These are phyloP conservation scores for Trogon melanurus DNA, from an alignment of 2,113 vertebrate species.

Conservation along the genomic window DNA sequence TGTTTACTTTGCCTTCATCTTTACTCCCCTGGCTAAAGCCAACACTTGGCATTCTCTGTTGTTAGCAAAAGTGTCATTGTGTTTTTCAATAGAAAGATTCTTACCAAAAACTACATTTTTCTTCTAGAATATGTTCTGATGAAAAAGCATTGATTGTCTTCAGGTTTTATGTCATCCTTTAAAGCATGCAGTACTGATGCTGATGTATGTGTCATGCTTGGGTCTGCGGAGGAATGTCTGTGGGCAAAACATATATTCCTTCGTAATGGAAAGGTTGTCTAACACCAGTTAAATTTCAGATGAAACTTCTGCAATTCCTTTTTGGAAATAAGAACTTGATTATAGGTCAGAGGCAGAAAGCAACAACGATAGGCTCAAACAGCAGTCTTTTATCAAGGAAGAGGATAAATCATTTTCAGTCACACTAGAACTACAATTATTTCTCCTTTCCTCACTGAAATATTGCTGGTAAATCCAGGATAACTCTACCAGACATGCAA, in stretches of 20 bases:
- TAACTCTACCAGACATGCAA: neutral
- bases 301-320: neutral
- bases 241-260: neutral
- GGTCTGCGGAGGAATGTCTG: neutral
- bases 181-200: neutral
- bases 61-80: neutral
- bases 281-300: neutral
- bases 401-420: neutral
- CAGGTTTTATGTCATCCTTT: neutral
- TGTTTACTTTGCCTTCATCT: neutral
- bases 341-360: neutral
- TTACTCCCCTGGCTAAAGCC: neutral
- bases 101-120: neutral
- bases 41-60: neutral
- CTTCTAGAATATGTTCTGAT: neutral
- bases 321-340: neutral
- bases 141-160: neutral
- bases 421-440: neutral
- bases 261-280: neutral
- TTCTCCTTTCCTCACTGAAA: neutral
- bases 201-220: neutral
- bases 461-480: neutral
- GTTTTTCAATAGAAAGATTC: neutral
- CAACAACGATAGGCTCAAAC: neutral
- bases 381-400: neutral